Evolutionary conservation across 1,140 invertebrate species (phyloP).

Genomic region (Drosophila pandora): DNA sequence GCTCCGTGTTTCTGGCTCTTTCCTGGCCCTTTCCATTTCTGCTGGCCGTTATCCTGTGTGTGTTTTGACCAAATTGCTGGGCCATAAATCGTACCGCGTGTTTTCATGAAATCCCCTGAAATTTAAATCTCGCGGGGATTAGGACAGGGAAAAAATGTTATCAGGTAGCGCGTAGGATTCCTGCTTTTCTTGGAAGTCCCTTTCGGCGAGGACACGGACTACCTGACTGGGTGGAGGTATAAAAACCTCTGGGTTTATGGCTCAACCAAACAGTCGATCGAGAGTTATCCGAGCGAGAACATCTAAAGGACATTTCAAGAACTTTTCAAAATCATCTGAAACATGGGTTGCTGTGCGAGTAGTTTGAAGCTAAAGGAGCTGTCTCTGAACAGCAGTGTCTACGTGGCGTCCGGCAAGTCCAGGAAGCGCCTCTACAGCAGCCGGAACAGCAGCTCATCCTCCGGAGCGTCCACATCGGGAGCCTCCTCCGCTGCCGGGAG

Average conservation of each 20-base stretch:
- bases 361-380: slow-evolving; percentile 50
- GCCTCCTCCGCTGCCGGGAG: background rate
- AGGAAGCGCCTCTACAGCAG: slow-evolving; percentile 47
- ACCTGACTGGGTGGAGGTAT: slow-evolving; percentile 35
- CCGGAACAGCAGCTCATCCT: slow-evolving; percentile 42
- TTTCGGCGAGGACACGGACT: background rate
- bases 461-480: background rate
- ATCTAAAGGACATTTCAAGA: background rate
- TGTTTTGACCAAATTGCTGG: slow-evolving; percentile 23
- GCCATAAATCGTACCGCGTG: slow-evolving; percentile 32
- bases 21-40: background rate
- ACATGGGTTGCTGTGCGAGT: slow-evolving; percentile 68
- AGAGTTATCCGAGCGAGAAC: slow-evolving; percentile 1
- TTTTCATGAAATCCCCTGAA: slow-evolving; percentile 31
- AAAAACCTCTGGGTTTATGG: slow-evolving; percentile 15
- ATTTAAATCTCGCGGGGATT: slow-evolving; percentile 37
- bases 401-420: slow-evolving; percentile 21
- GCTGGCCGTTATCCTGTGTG: background rate
- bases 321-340: too few species aligned
- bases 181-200: slow-evolving; percentile 29
- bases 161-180: slow-evolving; percentile 19
- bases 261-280: slow-evolving; percentile 35
- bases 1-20: background rate
- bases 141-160: slow-evolving; percentile 18
- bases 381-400: slow-evolving; percentile 39